phyloP scores from a whole-genome alignment of 2,888 invertebrate genomes.

The Drosophila merina region DNA sequence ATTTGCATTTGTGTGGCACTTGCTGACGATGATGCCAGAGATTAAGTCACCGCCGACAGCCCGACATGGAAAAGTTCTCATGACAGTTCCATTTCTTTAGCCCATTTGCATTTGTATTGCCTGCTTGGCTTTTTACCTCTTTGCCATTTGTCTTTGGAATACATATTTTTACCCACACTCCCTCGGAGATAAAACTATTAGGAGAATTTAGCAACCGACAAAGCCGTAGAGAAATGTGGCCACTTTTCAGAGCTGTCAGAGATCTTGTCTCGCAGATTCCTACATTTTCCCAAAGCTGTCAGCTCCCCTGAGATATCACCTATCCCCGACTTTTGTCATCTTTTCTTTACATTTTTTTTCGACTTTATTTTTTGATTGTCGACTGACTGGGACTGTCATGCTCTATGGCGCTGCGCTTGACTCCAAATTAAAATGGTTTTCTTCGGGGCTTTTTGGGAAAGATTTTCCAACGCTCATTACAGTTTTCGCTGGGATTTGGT shows the following conservation, averaged over 20 bases:
- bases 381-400: conserved; percentile 63
- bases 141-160: conserved; percentile 8
- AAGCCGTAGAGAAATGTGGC: conserved; percentile 70
- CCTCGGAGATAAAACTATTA: conserved; percentile 76
- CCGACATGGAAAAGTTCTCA: conserved; percentile 70
- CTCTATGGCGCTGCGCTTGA: conserved; percentile 63
- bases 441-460: conserved; percentile 26
- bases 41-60: conserved; percentile 60
- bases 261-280: conserved; percentile 44
- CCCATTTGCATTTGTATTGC: conserved; percentile 59
- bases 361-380: conserved; percentile 52
- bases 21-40: conserved; percentile 66
- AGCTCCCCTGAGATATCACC: conserved; percentile 63
- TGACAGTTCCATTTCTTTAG: conserved; percentile 77
- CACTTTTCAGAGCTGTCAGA: conserved; percentile 76
- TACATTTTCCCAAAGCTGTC: conserved; percentile 72
- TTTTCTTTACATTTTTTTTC: conserved; percentile 21
- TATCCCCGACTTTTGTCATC: conserved; percentile 64
- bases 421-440: conserved; percentile 60
- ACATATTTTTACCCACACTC: conserved; percentile 53
- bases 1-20: conserved; percentile 27
- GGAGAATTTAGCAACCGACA: conserved; percentile 80
- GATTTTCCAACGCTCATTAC: conserved; percentile 67
- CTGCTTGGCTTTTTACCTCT: conserved; percentile 12
- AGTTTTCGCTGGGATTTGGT: conserved; percentile 69